Evolutionary conservation across 2,797 vertebrate species (phyloP), one percentile per base, ranked within the genome.

Genomic region (Vultur gryphus): DNA sequence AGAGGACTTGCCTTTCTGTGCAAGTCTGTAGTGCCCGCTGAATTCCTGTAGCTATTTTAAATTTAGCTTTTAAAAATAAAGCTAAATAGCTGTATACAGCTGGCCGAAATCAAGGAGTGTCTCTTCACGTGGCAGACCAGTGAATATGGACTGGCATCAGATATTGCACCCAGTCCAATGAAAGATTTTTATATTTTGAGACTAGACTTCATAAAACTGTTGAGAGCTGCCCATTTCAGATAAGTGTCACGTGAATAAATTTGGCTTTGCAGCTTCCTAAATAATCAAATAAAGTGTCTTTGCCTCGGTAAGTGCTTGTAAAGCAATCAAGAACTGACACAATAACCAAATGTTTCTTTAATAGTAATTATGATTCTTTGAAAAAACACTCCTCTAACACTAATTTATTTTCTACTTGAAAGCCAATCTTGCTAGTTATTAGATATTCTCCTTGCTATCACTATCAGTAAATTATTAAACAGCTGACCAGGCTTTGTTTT

Each of bases 401-500:
- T 96, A 96, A 98, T 98, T 97, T 97, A 97, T 96, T 97, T 98
- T 97, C 95, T 94, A 95, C 96, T 97, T 98, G 95, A 98, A 98
- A 98, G 96, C 95, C 96, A 97, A 4, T 96, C 97, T 97, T 88
- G 39, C 91, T 97, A 72, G 96, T 98, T 98, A 97, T 98, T 98
- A 98, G 95, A 96, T 94, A 98, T 97, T 98, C 97, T 98, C 95
- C 97, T 97, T 76, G 90, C 97, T 98, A 97, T 97, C 94, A 83
- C 97, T 92, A 96, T 97, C 91, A 96, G 95, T 98, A 97, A 98
- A 98, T 98, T 98, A 98, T 98, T 98, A 97, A 98, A 97, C 88
- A 98, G 97, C 97, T 98, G 97, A 97, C 97, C 97, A 97, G 96
- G 96, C 97, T 98, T 98, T 98, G 98, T 98, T 98, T 98, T 98